Conservation (phyloP, 2,797 vertebrate genomes). For the Poecilia velifera region DNA sequence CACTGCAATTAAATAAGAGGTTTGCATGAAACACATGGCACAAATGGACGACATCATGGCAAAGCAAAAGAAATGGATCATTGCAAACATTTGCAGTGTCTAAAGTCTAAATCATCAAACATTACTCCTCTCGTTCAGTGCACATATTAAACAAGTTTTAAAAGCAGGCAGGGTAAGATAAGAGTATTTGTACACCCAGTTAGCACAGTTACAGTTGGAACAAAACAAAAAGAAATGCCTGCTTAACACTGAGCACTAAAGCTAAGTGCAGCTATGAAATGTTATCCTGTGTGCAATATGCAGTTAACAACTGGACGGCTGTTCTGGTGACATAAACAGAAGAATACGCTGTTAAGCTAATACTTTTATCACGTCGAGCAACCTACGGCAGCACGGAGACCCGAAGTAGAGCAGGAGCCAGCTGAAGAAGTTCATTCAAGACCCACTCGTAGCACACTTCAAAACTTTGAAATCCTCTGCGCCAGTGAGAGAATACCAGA, state of each 20-base stretch:
- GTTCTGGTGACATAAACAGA: conserved; percentile 56
- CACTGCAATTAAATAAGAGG: conserved; percentile 84
- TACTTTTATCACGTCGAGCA: conserved; percentile 44
- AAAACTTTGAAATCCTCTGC: conserved; percentile 65
- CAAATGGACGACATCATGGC: conserved; percentile 68
- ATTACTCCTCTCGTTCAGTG: conserved; percentile 80
- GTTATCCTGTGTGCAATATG: conserved; percentile 51
- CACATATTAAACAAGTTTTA: conserved; percentile 74
- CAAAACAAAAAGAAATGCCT: conserved; percentile 41
- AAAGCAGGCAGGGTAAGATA: conserved; percentile 74
- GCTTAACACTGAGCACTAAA: conserved; percentile 61
- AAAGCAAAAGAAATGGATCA: conserved; percentile 70
- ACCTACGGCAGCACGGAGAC: conserved; percentile 39
- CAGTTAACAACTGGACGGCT: conserved; percentile 48
- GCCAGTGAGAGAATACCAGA: conserved; percentile 69
- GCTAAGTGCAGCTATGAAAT: conserved; percentile 62
- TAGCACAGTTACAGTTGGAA: conserved; percentile 57
- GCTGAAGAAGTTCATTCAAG: conserved; percentile 60
- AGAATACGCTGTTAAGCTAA: conserved; percentile 43
- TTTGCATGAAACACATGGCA: conserved; percentile 72
- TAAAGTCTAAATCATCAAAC: conserved; percentile 75
- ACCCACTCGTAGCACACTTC: conserved; percentile 76
- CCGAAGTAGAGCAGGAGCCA: conserved; percentile 66
- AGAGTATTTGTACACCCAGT: conserved; percentile 71
- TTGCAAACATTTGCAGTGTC: conserved; percentile 85